These are phyloP conservation scores for Moxostoma hubbsi DNA, from an alignment of 2,797 vertebrate genomes.

Conservation along the genomic window DNA sequence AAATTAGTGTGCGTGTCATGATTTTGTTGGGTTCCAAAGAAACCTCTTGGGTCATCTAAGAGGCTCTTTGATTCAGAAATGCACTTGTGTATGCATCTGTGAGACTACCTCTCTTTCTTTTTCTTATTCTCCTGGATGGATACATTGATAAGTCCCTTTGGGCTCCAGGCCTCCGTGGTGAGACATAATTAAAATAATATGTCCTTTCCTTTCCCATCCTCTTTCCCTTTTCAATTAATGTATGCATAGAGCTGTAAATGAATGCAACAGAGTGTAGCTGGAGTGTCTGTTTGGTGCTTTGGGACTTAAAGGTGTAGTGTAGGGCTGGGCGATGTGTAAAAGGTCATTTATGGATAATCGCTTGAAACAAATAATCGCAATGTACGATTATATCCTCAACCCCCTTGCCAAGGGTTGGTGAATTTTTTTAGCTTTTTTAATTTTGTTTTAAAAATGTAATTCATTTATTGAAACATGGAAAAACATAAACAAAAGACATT, in stretches of 20 bases:
- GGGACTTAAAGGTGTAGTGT: conserved; percentile 13
- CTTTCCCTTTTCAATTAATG: conserved; percentile 34
- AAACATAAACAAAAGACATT: no score
- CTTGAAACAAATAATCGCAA: no score
- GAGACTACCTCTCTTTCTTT: not conserved
- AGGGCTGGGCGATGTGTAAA: no score
- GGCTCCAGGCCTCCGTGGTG: conserved; percentile 49
- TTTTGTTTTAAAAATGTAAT: no score
- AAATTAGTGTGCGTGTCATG: conserved; percentile 37
- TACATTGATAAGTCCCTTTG: conserved; percentile 28
- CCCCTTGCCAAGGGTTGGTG: no score
- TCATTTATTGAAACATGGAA: no score
- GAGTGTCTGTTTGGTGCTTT: not conserved
- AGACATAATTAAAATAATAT: conserved; percentile 74
- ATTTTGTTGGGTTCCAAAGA: conserved; percentile 34
- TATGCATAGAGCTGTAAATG: not conserved
- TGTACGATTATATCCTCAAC: no score
- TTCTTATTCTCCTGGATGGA: not conserved
- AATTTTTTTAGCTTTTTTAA: no score
- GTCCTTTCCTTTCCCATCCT: conserved; percentile 50
- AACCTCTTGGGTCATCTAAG: conserved; percentile 17
- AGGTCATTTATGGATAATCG: no score
- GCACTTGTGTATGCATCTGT: not conserved
- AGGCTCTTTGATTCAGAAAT: conserved; percentile 30
- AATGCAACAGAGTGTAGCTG: conserved; percentile 3